Evolutionary conservation across 2,797 vertebrate species (phyloP).

Genomic region (Aratinga solstitialis): DNA sequence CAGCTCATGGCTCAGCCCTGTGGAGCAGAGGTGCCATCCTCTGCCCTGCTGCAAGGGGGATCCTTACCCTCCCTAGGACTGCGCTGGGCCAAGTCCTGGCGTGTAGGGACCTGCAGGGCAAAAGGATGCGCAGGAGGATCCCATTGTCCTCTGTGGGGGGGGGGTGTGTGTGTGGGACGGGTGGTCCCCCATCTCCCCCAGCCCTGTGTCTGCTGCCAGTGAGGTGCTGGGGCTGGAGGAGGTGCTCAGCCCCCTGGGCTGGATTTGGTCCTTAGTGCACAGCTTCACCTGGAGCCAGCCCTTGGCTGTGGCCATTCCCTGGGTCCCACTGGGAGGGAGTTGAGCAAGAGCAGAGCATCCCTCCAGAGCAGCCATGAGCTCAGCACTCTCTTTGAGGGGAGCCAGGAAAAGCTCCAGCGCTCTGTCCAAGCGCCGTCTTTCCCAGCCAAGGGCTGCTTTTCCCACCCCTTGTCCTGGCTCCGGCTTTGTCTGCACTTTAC

Average conservation of each 20-base stretch:
- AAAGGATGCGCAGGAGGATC: background rate
- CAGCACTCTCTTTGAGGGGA: background rate
- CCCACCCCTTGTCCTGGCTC: background rate
- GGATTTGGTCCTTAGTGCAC: background rate
- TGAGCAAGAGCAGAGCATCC: slow-evolving; percentile 3
- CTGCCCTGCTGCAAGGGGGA: background rate
- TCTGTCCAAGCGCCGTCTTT: background rate
- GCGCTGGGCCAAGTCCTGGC: background rate
- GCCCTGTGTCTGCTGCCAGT: no score
- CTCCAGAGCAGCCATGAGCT: background rate
- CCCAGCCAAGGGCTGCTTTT: background rate
- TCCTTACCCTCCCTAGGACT: background rate
- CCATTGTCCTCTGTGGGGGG: rapidly evolving
- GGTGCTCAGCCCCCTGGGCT: background rate
- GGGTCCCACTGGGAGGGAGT: background rate
- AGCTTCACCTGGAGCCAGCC: background rate
- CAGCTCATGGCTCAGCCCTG: background rate
- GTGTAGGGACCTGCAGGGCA: background rate
- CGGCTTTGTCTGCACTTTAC: background rate
- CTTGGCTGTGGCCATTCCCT: rapidly evolving
- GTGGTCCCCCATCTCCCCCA: background rate
- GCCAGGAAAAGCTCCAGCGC: background rate
- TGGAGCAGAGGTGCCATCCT: background rate
- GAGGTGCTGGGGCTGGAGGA: background rate
- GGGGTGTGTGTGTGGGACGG: no score